phyloP scores from a whole-genome alignment of 2,888 invertebrate genomes.

The Fabriciana adippe region DNA sequence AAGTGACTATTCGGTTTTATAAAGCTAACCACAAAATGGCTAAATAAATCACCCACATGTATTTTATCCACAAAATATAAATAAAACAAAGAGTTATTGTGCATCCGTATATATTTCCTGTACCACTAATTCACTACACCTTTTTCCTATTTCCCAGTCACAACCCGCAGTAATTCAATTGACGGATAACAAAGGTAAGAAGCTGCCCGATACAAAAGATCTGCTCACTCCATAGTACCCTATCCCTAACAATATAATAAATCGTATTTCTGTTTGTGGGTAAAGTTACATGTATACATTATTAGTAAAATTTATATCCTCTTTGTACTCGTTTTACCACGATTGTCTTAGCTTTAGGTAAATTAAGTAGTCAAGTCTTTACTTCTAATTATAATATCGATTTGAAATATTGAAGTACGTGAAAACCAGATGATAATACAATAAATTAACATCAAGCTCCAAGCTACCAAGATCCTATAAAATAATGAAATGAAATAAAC shows the following conservation, averaged over 20 bases:
- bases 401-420: too few relatives aligned
- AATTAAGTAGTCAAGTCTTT: too few relatives aligned
- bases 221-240: conserved; percentile 25
- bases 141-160: conserved; percentile 28
- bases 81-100: conserved; percentile 11
- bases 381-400: too few relatives aligned
- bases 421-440: too few relatives aligned
- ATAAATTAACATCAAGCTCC: too few relatives aligned
- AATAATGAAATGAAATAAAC: too few relatives aligned
- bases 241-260: conserved; percentile 28
- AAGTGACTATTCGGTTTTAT: not conserved
- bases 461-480: too few relatives aligned
- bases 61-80: too few relatives aligned
- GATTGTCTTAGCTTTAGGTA: conserved; percentile 15
- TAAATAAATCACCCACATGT: not conserved
- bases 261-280: conserved; percentile 27
- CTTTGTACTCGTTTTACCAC: conserved; percentile 5
- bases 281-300: conserved; percentile 5
- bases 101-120: conserved; percentile 22
- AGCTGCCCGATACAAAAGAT: conserved; percentile 29
- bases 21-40: not conserved
- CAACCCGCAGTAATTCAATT: conserved; percentile 33
- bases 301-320: not conserved
- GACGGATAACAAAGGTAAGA: conserved; percentile 37
- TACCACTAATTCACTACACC: conserved; percentile 31